phyloP scores from a whole-genome alignment of 2,797 vertebrate species.

The Liasis olivaceus region DNA sequence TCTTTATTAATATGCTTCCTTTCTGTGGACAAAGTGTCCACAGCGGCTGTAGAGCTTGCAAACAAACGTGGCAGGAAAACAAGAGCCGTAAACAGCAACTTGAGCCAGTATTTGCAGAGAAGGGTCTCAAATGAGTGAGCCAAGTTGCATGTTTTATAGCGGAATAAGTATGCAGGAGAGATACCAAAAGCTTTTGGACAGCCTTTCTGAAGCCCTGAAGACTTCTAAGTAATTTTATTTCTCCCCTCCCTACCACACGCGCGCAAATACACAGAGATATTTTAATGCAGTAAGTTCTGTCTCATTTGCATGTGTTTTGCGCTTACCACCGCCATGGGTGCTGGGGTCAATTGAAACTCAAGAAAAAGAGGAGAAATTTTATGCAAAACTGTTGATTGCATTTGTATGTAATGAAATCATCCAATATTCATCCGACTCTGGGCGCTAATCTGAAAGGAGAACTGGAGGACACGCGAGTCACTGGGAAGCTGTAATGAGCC shows the following conservation, averaged over 20 bases:
- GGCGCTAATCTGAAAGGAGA: slow-evolving; percentile 85
- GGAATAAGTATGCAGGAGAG: not conserved
- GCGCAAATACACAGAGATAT: not conserved
- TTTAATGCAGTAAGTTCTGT: slow-evolving; percentile 67
- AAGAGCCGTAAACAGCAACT: not conserved
- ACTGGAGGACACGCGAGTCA: slow-evolving; percentile 84
- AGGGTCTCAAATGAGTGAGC: not conserved
- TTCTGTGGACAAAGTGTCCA: too few relatives aligned
- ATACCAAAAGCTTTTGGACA: slow-evolving; percentile 52
- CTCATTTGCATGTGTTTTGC: slow-evolving; percentile 91
- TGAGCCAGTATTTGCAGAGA: not conserved
- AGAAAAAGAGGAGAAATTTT: slow-evolving; percentile 84
- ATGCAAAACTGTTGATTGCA: slow-evolving; percentile 89
- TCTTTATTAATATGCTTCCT: too few relatives aligned
- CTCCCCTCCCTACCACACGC: slow-evolving; percentile 39
- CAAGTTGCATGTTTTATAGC: not conserved
- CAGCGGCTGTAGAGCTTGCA: not conserved
- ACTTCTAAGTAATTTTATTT: slow-evolving; percentile 61
- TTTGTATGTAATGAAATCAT: slow-evolving; percentile 89
- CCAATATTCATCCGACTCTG: slow-evolving; percentile 87
- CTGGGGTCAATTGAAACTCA: slow-evolving; percentile 86
- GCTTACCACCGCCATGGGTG: slow-evolving; percentile 81
- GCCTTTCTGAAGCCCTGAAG: slow-evolving; percentile 51
- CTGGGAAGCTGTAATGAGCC: slow-evolving; percentile 84
- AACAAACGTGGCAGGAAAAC: not conserved